Percentiles rank a stretch among this genome's conserved stretches.
Conservation (phyloP, 2,797 vertebrate genomes). For the Leptoclinus maculatus region DNA sequence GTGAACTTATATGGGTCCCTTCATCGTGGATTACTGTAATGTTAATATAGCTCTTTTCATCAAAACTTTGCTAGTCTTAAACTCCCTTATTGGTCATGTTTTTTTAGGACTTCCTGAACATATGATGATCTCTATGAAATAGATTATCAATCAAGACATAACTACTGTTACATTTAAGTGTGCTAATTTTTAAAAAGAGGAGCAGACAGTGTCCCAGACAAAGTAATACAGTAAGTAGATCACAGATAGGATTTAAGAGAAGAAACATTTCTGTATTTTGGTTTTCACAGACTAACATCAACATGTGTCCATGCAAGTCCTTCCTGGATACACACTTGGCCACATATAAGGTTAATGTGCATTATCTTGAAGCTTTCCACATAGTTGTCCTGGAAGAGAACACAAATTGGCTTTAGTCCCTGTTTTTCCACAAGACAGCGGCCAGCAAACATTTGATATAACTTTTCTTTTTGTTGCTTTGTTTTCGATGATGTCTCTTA, state of each 20-base stretch:
- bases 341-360: background rate
- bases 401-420: background rate
- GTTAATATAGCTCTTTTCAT: background rate
- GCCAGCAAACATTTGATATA: background rate
- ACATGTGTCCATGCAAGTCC: background rate
- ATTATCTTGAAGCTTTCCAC: constrained; percentile 13
- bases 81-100: background rate
- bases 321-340: background rate
- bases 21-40: background rate
- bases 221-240: background rate
- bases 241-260: constrained; percentile 17
- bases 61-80: background rate
- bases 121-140: constrained; percentile 8
- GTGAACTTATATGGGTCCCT: background rate
- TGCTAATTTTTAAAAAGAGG: too few relatives aligned
- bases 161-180: background rate
- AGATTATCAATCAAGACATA: background rate
- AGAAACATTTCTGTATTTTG: constrained; percentile 30
- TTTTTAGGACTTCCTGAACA: background rate
- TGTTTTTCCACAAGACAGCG: background rate
- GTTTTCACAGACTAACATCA: constrained; percentile 10
- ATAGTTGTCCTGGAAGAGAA: background rate
- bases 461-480: background rate
- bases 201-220: background rate
- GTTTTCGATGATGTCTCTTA: background rate